Evolutionary conservation across 2,797 vertebrate species (phyloP).

Genomic region (Pelobates cultripes): DNA sequence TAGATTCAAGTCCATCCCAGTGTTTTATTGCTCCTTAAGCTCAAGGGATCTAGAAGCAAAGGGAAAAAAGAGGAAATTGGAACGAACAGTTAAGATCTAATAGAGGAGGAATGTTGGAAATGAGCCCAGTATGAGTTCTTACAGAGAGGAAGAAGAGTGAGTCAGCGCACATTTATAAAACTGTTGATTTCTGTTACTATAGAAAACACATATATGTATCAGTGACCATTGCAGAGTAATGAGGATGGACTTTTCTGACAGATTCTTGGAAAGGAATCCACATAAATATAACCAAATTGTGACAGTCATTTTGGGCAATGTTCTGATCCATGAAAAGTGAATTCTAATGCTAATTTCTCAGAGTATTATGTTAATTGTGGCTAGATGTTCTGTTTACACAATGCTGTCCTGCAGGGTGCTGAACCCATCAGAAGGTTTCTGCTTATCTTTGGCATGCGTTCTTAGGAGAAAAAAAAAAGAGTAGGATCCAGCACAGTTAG

Average conservation of each 20-base stretch:
- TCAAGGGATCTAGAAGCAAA: slow-evolving; percentile 32
- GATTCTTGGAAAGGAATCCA: slow-evolving; percentile 29
- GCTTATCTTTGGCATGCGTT: background rate
- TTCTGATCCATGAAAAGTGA: slow-evolving; percentile 13
- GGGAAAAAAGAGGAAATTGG: slow-evolving; percentile 37
- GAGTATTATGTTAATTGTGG: slow-evolving; percentile 32
- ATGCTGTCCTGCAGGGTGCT: no score
- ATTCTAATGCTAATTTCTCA: slow-evolving; percentile 45
- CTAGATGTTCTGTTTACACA: slow-evolving; percentile 22
- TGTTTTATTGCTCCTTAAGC: slow-evolving; percentile 49
- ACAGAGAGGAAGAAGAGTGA: slow-evolving; percentile 44
- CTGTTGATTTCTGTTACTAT: slow-evolving; percentile 53
- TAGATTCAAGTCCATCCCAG: slow-evolving; percentile 37
- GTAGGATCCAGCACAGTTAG: background rate
- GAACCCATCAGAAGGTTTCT: background rate
- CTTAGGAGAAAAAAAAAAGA: background rate
- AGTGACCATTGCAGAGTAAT: slow-evolving; percentile 25
- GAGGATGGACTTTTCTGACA: slow-evolving; percentile 29
- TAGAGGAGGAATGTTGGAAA: slow-evolving; percentile 51
- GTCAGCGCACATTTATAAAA: slow-evolving; percentile 49
- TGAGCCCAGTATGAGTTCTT: slow-evolving; percentile 39
- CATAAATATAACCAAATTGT: background rate
- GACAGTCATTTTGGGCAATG: slow-evolving; percentile 10
- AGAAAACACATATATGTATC: slow-evolving; percentile 47
- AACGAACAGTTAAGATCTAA: slow-evolving; percentile 53